Percentiles rank a stretch among this genome's conserved stretches.
phyloP scores from a whole-genome alignment of 2,113 vertebrate genomes.

The Myotis brandtii region DNA sequence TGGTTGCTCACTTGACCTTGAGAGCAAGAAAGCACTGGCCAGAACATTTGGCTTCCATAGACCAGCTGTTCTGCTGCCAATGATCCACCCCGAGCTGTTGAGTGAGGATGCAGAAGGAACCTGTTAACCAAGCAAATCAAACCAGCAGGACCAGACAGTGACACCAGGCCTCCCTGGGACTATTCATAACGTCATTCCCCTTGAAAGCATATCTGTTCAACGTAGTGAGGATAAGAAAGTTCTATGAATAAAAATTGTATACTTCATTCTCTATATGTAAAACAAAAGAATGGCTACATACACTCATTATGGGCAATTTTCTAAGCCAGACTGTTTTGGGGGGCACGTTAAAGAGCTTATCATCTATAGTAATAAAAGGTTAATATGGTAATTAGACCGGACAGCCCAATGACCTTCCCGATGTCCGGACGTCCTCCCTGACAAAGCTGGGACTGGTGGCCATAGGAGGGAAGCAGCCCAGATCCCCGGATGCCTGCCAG shows the following conservation, averaged over 20 bases:
- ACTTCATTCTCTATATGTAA: background rate
- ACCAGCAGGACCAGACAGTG: background rate
- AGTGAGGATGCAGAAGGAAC: background rate
- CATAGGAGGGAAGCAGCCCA: too few relatives aligned
- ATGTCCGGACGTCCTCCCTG: too few relatives aligned
- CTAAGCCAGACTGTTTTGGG: background rate
- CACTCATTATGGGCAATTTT: background rate
- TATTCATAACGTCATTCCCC: background rate
- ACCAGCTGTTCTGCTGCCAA: too few relatives aligned
- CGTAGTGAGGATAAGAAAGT: background rate
- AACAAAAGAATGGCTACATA: background rate
- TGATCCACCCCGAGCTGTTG: too few relatives aligned
- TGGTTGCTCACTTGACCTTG: background rate
- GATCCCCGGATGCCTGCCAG: too few relatives aligned
- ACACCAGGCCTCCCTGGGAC: background rate
- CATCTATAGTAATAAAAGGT: too few relatives aligned
- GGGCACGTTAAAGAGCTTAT: background rate
- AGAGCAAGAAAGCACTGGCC: background rate
- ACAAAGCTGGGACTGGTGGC: too few relatives aligned
- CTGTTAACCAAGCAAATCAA: background rate
- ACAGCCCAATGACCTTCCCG: too few relatives aligned
- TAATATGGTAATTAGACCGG: too few relatives aligned
- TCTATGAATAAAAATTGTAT: conserved; percentile 5
- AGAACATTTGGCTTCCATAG: background rate
- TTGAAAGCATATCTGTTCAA: background rate